Percentiles rank a stretch among this genome's conserved stretches.
These are phyloP conservation scores for Tachina lurida DNA, from an alignment of 2,888 invertebrate species.

Conservation along the genomic window DNA sequence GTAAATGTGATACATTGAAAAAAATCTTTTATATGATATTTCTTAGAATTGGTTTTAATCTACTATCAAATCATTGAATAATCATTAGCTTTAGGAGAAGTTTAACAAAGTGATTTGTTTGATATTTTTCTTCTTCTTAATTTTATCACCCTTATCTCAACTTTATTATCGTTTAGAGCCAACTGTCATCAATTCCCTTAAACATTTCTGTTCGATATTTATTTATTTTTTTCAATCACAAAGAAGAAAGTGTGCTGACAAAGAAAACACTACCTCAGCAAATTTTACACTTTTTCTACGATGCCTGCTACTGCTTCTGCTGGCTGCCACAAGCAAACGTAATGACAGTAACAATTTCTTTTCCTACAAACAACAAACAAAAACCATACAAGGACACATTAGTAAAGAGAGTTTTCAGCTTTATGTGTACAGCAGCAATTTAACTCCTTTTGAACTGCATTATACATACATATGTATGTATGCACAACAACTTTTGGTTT, in stretches of 20 bases:
- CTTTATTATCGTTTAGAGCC: conserved; percentile 61
- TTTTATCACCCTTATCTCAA: conserved; percentile 49
- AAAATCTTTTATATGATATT: no score
- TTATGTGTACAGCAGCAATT: conserved; percentile 54
- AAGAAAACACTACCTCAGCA: conserved; percentile 66
- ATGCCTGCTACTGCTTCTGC: conserved; percentile 46
- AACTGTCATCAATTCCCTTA: conserved; percentile 62
- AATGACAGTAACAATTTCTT: conserved; percentile 30
- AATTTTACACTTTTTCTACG: conserved; percentile 62
- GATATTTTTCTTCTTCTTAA: neutral
- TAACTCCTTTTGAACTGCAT: conserved; percentile 59
- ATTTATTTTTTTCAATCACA: neutral
- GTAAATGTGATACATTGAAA: no score
- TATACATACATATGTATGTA: neutral
- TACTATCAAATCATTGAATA: conserved; percentile 6
- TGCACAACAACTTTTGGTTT: conserved; percentile 64
- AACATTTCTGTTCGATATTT: neutral
- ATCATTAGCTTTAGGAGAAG: conserved; percentile 24
- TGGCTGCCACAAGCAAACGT: conserved; percentile 45
- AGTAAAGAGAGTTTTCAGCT: neutral
- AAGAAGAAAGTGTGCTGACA: conserved; percentile 13
- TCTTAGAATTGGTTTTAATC: no score
- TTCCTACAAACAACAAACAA: conserved; percentile 1
- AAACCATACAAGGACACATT: neutral
- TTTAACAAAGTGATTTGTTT: conserved; percentile 17